Conservation (phyloP, 2,888 invertebrate genomes). For the Drosophila paramelanica region DNA sequence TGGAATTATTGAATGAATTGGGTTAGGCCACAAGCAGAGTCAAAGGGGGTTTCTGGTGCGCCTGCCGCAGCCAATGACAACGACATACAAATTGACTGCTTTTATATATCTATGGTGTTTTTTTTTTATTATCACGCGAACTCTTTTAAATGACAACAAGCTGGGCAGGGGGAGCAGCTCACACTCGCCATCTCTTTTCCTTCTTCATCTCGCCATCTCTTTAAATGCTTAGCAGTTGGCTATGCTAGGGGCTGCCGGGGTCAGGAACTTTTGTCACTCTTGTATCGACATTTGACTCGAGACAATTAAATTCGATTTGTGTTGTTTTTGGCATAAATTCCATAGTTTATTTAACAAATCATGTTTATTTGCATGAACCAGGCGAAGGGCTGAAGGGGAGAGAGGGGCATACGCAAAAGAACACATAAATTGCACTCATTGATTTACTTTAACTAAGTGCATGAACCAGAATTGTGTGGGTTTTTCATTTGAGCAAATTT, state of each 20-base stretch:
- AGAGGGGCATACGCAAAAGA: not conserved
- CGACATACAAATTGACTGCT: slow-evolving; percentile 68
- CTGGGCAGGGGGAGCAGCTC: slow-evolving; percentile 21
- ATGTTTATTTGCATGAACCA: slow-evolving; percentile 44
- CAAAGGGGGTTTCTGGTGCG: not conserved
- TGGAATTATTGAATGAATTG: slow-evolving; percentile 78
- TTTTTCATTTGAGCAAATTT: slow-evolving; percentile 21
- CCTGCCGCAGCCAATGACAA: slow-evolving; percentile 50
- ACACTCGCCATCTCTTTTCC: slow-evolving; percentile 11
- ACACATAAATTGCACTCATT: slow-evolving; percentile 2
- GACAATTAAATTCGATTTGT: slow-evolving; percentile 77
- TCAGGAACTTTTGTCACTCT: slow-evolving; percentile 53
- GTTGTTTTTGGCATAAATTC: slow-evolving; percentile 35
- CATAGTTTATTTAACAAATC: slow-evolving; percentile 62
- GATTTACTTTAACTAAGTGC: slow-evolving; percentile 21
- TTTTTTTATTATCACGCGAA: slow-evolving; percentile 70
- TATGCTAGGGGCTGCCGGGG: slow-evolving; percentile 2
- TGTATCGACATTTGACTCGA: slow-evolving; percentile 70
- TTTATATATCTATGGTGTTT: slow-evolving; percentile 4
- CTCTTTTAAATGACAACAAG: slow-evolving; percentile 56
- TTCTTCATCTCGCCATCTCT: not conserved
- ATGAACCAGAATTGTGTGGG: slow-evolving; percentile 17
- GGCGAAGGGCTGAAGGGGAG: not conserved
- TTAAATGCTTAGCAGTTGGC: not conserved
- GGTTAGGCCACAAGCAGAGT: slow-evolving; percentile 38